Evolutionary conservation across 2,797 vertebrate genomes (phyloP).

Genomic region (Chaunax sp.): DNA sequence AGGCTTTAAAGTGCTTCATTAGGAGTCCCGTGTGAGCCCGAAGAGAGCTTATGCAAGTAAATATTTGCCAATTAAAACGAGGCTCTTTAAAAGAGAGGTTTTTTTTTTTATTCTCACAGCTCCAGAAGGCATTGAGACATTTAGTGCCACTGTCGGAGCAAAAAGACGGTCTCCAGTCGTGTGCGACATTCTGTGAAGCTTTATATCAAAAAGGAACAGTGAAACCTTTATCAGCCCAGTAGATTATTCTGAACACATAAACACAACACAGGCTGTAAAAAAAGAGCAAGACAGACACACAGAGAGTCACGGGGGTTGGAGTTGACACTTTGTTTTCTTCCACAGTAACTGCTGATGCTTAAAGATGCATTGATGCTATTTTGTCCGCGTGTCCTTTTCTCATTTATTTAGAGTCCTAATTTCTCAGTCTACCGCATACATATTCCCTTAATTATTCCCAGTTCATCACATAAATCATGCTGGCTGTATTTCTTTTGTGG

Average conservation of each 20-base stretch:
- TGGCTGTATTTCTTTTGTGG: neutral
- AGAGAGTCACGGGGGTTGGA: too few species aligned
- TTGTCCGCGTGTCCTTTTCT: too few species aligned
- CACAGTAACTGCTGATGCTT: too few species aligned
- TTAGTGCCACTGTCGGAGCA: slow-evolving; percentile 68
- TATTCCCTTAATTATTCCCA: neutral
- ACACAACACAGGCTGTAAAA: slow-evolving; percentile 22
- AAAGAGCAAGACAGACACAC: slow-evolving; percentile 18
- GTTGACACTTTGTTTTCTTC: too few species aligned
- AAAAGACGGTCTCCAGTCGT: slow-evolving; percentile 50
- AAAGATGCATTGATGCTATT: too few species aligned
- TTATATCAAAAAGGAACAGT: slow-evolving; percentile 82
- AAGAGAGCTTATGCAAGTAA: slow-evolving; percentile 70
- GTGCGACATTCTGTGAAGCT: slow-evolving; percentile 54
- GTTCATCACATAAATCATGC: neutral
- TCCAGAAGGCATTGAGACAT: slow-evolving; percentile 78
- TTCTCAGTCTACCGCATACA: neutral
- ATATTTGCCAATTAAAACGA: slow-evolving; percentile 81
- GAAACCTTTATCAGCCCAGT: slow-evolving; percentile 75
- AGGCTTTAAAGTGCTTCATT: slow-evolving; percentile 68
- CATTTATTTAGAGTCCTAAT: too few species aligned
- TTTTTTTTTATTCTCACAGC: slow-evolving; percentile 39
- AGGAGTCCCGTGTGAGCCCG: slow-evolving; percentile 50
- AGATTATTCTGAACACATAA: slow-evolving; percentile 42
- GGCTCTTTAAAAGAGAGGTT: slow-evolving; percentile 63